Base-by-base conservation (phyloP, 2,113 vertebrate genomes). In the Mohoua ochrocephala region DNA sequence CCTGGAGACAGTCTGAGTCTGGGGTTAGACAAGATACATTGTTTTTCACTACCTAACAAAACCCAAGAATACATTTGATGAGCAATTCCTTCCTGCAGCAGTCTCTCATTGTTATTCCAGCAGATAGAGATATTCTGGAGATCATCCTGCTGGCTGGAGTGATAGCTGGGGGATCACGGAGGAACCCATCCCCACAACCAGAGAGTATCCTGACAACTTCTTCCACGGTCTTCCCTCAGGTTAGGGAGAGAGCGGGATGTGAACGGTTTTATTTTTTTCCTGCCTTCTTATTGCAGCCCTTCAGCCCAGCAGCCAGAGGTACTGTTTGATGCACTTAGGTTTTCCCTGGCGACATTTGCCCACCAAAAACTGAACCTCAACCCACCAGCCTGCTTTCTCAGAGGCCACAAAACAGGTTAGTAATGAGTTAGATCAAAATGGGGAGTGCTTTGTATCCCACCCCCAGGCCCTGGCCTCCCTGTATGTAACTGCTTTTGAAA, bases 341-440 rank as follows among this genome's bases (percentile, higher is more conserved):
- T 84, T 91, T 60, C 53, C 50, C 44, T 44, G 37, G 67, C 73
- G 52, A 75, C 11, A 44, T 70, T 60, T 78, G 33, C 26, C 60
- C 45, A 56, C 49, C 64, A 41, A 64, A 94, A 68, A 33, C 37
- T 27, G 41, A 84, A 20, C 28, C 8, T 4, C 5, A 57, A 69
- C 30, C 12, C 76, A 61, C 13, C 31, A 77, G 24, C 12, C 44
- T 70, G 27, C 47, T 89, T 74, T 89, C 41, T 63, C 60, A 87
- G 67, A 64, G 88, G 82, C 42, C 70, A 87, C 1, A 3, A 89
- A 73, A 64, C 49, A 81, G 83, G 44, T 91, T 68, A 89, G 52
- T 89, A 95, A 94, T 87, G 88, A 91, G 44, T n/a, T 71, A 49
- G 73, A 92, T 78, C 76, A 93, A 94, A 95, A 96, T 60, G 61